Evolutionary conservation across 2,888 invertebrate genomes (phyloP), one percentile per base, ranked within the genome.

Genomic region (Caenorhabditis auriculariae): DNA sequence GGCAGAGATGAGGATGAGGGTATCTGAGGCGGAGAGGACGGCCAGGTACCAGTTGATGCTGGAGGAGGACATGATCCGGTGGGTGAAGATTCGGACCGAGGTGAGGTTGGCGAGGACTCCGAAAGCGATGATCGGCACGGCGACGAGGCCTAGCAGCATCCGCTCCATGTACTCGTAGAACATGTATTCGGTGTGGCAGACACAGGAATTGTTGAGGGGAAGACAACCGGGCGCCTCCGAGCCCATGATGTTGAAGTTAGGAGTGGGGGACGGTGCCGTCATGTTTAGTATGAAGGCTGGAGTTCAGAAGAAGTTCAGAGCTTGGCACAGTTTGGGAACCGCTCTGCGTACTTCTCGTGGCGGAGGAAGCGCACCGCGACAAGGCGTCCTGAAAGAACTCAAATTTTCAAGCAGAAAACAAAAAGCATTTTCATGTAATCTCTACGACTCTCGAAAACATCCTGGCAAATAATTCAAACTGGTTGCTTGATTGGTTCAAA

Each of bases 11-110:
- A 77, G 66, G 48, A 77, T 75, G 28, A 77, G 47, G 17, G 76
- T 73, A 52, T 77, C 77, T 2, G 73, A 72, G n/a, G 64, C 63
- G 26, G 76, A 73, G 4, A 77, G 62, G 7, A 75, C 74, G 2
- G 75, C 68, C 46, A 77, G 57, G 49, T 77, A 77, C 77, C 77
- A 77, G 50, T 77, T 77, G 56, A 77, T 75, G 19, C 72, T 71
- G 0, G 74, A 73, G 21, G 61, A 55, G 4, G 66, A 60, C 76
- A 77, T 77, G 15, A 76, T 63, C 19, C 67, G 68, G 61, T 77
- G 76, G 3, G 75, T 75, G 66, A 77, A 77, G 45, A 77, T 73
- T 7, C 74, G 60, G 24, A 76, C 69, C 0, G 74, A 74, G 3
- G 74, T 69, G 15, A 77, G 49, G 48, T 76, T 76, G 15, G 76